A percentile compares a stretch with the other conserved stretches of the same genome.
Conservation (phyloP, 2,888 invertebrate species). For the Hydrotaea diabolus region DNA sequence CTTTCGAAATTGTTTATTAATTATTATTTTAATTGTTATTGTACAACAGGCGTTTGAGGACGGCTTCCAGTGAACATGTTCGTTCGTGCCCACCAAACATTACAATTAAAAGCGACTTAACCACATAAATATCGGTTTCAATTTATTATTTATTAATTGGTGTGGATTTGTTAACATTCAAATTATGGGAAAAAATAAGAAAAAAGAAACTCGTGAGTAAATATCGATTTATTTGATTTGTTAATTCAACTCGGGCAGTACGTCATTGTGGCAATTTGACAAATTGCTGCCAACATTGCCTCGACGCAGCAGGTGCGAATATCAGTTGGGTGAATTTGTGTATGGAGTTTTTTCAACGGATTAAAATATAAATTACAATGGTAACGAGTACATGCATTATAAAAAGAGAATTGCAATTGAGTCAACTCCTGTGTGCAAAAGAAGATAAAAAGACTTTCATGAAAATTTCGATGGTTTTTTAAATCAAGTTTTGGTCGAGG, state of each 20-base stretch:
- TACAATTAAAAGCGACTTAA: conserved; percentile 29
- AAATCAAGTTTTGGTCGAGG: too few relatives aligned
- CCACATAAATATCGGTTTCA: conserved; percentile 18
- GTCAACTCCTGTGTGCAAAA: too few relatives aligned
- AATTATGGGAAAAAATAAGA: not conserved
- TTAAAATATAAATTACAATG: too few relatives aligned
- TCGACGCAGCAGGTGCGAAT: not conserved
- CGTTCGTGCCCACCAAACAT: conserved; percentile 36
- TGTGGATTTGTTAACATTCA: conserved; percentile 32
- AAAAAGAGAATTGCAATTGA: too few relatives aligned
- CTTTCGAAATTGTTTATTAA: conserved; percentile 9
- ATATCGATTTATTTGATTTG: not conserved
- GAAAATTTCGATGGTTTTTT: too few relatives aligned
- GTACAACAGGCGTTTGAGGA: not conserved
- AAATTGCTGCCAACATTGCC: not conserved
- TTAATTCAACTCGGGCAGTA: not conserved
- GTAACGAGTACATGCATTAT: too few relatives aligned
- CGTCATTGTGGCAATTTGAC: too few relatives aligned
- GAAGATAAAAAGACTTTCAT: too few relatives aligned
- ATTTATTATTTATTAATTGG: conserved; percentile 35
- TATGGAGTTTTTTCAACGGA: too few relatives aligned
- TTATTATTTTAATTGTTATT: conserved; percentile 21
- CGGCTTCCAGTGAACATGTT: not conserved
- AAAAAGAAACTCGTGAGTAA: not conserved
- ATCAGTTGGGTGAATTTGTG: not conserved